Percentiles rank a stretch among this genome's conserved stretches.
Evolutionary conservation across 2,797 vertebrate genomes (phyloP).

Genomic region (Hyperoplus immaculatus): DNA sequence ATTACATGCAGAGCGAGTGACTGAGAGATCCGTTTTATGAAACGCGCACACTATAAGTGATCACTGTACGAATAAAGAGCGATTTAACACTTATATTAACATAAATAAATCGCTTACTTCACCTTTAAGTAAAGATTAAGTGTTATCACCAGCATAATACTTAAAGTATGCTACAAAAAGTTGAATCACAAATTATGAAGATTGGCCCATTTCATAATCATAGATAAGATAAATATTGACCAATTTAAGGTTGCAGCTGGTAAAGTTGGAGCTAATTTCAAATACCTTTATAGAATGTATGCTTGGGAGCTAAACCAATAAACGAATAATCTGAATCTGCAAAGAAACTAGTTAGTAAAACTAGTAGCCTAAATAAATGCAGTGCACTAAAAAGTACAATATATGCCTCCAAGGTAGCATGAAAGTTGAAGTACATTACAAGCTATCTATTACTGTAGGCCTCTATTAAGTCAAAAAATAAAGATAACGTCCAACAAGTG

Average conservation of each 20-base stretch:
- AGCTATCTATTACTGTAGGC: not conserved
- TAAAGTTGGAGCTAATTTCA: not conserved
- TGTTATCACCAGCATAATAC: no score
- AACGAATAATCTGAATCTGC: not conserved
- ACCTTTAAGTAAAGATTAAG: no score
- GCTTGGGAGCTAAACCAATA: not conserved
- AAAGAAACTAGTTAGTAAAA: not conserved
- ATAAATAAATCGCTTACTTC: no score
- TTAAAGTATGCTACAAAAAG: no score
- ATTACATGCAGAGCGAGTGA: no score
- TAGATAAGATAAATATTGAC: not conserved
- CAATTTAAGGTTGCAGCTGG: not conserved
- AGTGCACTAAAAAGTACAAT: not conserved
- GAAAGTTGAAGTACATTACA: not conserved
- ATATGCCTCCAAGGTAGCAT: not conserved
- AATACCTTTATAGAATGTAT: not conserved
- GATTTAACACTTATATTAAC: no score
- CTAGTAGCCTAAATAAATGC: not conserved
- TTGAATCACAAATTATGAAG: no score
- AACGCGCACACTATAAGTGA: no score
- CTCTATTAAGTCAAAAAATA: not conserved
- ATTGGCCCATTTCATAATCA: not conserved
- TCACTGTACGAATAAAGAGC: no score
- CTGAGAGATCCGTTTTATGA: no score
- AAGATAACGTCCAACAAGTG: not conserved